Percentiles rank a stretch among this genome's conserved stretches.
Conservation (phyloP, 2,113 vertebrate species). For the Alosa alosa region DNA sequence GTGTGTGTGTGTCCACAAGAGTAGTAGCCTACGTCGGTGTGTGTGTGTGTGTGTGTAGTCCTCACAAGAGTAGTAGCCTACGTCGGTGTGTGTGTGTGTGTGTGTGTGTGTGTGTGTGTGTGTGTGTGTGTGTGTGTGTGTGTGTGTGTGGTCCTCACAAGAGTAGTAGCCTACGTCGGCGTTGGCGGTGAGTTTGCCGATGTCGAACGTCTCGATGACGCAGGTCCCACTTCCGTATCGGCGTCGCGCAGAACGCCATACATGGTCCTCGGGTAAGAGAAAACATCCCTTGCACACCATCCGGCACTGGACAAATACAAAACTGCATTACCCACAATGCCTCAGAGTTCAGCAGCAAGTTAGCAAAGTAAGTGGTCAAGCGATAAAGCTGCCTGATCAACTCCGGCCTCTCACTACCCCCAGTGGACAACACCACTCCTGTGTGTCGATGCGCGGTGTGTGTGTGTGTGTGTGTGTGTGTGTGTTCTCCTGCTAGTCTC, state of each 20-base stretch:
- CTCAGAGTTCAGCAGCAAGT: neutral
- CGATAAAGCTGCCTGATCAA: no score
- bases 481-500: no score
- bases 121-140: neutral
- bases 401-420: no score
- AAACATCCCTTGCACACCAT: slow-evolving; percentile 86
- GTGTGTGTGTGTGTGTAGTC: neutral
- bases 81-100: neutral
- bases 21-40: neutral
- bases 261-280: no score
- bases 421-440: no score
- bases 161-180: slow-evolving; percentile 93
- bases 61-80: neutral
- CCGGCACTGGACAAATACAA: slow-evolving; percentile 74
- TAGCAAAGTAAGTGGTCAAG: no score
- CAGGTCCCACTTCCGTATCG: no score
- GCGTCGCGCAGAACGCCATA: slow-evolving; percentile 95
- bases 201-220: slow-evolving; percentile 96
- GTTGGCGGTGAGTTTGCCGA: slow-evolving; percentile 90
- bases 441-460: no score
- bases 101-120: neutral
- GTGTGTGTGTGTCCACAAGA: neutral
- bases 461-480: no score
- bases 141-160: slow-evolving; percentile 65
- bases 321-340: slow-evolving; percentile 17